Percentiles rank a stretch among this genome's conserved stretches.
These are phyloP conservation scores for Torymus aiolomorphi DNA, from an alignment of 2,888 invertebrate species.

Conservation along the genomic window DNA sequence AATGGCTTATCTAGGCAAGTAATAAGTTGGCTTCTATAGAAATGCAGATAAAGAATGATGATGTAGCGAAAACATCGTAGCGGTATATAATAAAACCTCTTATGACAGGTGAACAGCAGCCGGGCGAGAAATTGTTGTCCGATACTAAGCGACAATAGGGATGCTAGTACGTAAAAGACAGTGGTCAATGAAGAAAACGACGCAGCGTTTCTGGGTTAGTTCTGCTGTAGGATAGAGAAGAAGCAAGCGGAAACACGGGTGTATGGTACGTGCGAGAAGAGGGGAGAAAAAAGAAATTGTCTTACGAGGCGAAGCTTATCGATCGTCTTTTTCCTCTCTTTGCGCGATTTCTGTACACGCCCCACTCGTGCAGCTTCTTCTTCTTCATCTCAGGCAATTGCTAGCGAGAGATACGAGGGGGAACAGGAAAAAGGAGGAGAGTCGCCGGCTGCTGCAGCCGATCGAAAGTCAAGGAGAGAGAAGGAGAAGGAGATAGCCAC, in stretches of 20 bases:
- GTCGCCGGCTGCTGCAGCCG: conserved; percentile 47
- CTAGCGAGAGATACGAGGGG: conserved; percentile 25
- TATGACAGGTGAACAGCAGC: conserved; percentile 27
- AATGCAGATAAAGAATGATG: no score
- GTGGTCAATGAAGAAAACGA: conserved; percentile 38
- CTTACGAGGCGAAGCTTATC: conserved; percentile 69
- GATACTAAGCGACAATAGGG: conserved; percentile 26
- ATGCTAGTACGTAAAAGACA: conserved; percentile 20
- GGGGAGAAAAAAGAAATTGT: conserved; percentile 69
- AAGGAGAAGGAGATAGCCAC: conserved; percentile 62
- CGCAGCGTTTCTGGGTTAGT: conserved; percentile 44
- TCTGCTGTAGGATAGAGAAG: not conserved
- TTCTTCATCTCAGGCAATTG: conserved; percentile 25
- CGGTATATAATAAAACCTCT: not conserved
- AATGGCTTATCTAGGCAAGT: no score
- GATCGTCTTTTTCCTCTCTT: conserved; percentile 65
- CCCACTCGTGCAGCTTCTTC: conserved; percentile 35
- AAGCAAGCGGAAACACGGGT: not conserved
- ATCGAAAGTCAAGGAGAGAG: conserved; percentile 51
- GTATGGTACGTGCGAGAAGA: not conserved
- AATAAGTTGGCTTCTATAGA: no score
- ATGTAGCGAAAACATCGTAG: no score
- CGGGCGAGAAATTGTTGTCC: conserved; percentile 24
- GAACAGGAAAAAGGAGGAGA: not conserved
- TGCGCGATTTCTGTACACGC: conserved; percentile 61